phyloP scores from a whole-genome alignment of 2,888 invertebrate species.

The Thyatira batis region DNA sequence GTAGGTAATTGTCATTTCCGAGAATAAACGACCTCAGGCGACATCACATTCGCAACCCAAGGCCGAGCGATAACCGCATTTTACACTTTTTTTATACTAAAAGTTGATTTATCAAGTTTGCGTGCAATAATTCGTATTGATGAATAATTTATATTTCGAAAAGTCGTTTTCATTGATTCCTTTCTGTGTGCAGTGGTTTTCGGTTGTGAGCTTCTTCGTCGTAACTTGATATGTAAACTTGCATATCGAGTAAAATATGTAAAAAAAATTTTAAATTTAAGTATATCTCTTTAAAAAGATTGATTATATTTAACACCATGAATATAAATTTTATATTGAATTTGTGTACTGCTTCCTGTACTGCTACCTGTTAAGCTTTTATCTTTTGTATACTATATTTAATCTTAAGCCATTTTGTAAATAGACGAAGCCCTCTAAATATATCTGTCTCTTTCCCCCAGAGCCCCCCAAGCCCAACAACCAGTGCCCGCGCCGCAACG shows the following conservation, averaged over 20 bases:
- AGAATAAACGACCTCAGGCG: slow-evolving; percentile 23
- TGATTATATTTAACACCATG: background rate
- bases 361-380: background rate
- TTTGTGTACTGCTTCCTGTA: background rate
- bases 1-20: slow-evolving; percentile 40
- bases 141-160: slow-evolving; percentile 34
- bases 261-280: too few species aligned
- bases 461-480: slow-evolving; percentile 88
- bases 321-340: background rate
- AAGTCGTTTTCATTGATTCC: slow-evolving; percentile 34
- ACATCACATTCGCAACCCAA: slow-evolving; percentile 2
- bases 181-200: background rate
- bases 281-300: too few species aligned
- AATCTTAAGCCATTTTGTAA: too few species aligned
- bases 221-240: slow-evolving; percentile 23
- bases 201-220: slow-evolving; percentile 31
- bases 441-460: slow-evolving; percentile 49
- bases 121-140: slow-evolving; percentile 22
- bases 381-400: background rate
- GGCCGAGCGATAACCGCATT: slow-evolving; percentile 6
- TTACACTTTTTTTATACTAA: slow-evolving; percentile 27
- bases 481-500: slow-evolving; percentile 92
- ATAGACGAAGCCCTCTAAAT: slow-evolving; percentile 2
- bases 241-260: too few species aligned
- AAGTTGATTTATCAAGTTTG: slow-evolving; percentile 28